A percentile compares a stretch with the other conserved stretches of the same genome.
These are phyloP conservation scores for Exocentrus adspersus DNA, from an alignment of 2,888 invertebrate species.

Conservation along the genomic window DNA sequence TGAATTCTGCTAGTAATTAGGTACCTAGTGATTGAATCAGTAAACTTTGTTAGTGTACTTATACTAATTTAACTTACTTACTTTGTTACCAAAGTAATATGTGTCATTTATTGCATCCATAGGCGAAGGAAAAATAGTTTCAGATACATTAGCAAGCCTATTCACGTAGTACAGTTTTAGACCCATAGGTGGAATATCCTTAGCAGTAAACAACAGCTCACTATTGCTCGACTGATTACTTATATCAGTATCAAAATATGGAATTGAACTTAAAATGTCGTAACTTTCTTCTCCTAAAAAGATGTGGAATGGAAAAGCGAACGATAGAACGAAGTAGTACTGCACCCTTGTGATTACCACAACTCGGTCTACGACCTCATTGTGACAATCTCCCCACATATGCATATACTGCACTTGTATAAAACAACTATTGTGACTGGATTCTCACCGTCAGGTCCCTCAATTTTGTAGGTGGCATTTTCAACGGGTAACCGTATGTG, in stretches of 20 bases:
- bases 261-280: constrained; percentile 7
- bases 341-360: too few relatives aligned
- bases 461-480: constrained; percentile 68
- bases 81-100: neutral
- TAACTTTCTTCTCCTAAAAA: constrained; percentile 21
- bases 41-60: too few relatives aligned
- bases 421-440: too few relatives aligned
- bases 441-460: constrained; percentile 68
- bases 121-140: neutral
- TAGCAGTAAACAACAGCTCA: constrained; percentile 76
- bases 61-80: neutral
- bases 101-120: neutral
- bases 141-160: constrained; percentile 10
- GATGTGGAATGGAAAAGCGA: too few relatives aligned
- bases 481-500: constrained; percentile 73
- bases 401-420: too few relatives aligned
- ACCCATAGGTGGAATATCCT: constrained; percentile 73
- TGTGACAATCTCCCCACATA: too few relatives aligned
- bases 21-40: too few relatives aligned
- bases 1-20: neutral
- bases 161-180: constrained; percentile 70
- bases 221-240: neutral
- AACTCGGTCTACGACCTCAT: too few relatives aligned
- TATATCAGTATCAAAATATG: neutral
- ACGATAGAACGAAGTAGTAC: too few relatives aligned